Evolutionary conservation across 2,797 vertebrate genomes (phyloP).

Genomic region (Clarias laeviceps): DNA sequence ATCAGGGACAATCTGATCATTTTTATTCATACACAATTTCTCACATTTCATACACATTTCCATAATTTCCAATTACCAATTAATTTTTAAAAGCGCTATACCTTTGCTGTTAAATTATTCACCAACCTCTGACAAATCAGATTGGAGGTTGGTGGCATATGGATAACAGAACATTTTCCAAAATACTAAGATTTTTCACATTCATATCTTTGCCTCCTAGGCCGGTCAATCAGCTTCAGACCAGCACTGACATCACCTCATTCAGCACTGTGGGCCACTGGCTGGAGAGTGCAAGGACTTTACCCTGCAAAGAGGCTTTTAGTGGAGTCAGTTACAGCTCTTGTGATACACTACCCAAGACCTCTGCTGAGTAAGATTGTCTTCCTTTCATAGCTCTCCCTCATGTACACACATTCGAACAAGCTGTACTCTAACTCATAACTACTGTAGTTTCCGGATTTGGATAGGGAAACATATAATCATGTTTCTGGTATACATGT

Average conservation of each 20-base stretch:
- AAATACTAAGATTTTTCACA: neutral
- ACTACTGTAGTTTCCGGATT: constrained; percentile 7
- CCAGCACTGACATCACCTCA: constrained; percentile 84
- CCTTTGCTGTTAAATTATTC: neutral
- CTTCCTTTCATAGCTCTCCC: constrained; percentile 15
- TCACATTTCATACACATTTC: too few relatives aligned
- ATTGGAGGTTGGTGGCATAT: neutral
- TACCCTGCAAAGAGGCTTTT: constrained; percentile 94
- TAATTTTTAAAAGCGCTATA: neutral
- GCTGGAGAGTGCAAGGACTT: constrained; percentile 89
- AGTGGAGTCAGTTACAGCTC: constrained; percentile 95
- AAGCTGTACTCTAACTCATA: neutral
- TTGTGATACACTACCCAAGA: constrained; percentile 95
- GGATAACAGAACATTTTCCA: neutral
- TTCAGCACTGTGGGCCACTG: constrained; percentile 86
- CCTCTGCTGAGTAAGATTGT: constrained; percentile 91
- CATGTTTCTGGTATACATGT: constrained; percentile 11
- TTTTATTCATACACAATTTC: too few relatives aligned
- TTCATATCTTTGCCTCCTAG: constrained; percentile 64
- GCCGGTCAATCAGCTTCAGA: constrained; percentile 92
- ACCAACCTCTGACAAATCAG: neutral
- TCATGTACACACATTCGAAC: neutral
- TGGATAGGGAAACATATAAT: neutral
- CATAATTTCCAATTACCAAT: too few relatives aligned
- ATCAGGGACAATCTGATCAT: too few relatives aligned